Evolutionary conservation across 2,888 invertebrate genomes (phyloP).

Genomic region (Conomelus anceps): DNA sequence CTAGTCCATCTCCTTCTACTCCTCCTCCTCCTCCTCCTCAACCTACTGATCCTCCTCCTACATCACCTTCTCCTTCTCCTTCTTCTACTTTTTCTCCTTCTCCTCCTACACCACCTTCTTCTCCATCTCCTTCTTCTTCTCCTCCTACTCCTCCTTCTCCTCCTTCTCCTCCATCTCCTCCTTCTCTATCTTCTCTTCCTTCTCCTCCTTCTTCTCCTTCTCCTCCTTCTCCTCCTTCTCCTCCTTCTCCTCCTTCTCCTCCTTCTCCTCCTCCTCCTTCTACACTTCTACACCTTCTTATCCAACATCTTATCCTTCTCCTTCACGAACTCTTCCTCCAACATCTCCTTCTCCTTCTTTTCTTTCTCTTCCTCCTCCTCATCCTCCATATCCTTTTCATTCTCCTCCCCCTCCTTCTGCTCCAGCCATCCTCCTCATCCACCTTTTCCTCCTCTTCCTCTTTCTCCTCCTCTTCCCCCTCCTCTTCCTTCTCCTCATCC

Average conservation of each 20-base stretch:
- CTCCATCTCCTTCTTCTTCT: neutral
- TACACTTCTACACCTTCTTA: neutral
- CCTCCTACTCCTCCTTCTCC: neutral
- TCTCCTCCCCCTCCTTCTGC: neutral
- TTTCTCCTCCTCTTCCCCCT: neutral
- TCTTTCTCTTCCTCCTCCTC: neutral
- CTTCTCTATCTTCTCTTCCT: neutral
- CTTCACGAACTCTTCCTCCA: neutral
- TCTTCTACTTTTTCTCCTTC: neutral
- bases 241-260: neutral
- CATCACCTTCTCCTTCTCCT: neutral
- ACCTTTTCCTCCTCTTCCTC: neutral
- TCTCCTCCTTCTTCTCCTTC: neutral
- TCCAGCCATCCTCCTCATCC: too few species aligned
- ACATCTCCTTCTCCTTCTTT: neutral
- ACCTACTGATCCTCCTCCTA: neutral
- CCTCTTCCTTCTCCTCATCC: neutral
- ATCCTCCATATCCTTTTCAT: neutral
- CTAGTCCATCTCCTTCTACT: neutral
- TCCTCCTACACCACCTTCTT: neutral
- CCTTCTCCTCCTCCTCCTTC: neutral
- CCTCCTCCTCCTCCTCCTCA: neutral
- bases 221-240: neutral
- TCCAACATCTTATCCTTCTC: neutral
- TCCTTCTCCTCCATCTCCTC: neutral